Percentiles rank a stretch among this genome's conserved stretches.
phyloP scores from a whole-genome alignment of 2,113 vertebrate genomes.

The Sphyrna mokarran region DNA sequence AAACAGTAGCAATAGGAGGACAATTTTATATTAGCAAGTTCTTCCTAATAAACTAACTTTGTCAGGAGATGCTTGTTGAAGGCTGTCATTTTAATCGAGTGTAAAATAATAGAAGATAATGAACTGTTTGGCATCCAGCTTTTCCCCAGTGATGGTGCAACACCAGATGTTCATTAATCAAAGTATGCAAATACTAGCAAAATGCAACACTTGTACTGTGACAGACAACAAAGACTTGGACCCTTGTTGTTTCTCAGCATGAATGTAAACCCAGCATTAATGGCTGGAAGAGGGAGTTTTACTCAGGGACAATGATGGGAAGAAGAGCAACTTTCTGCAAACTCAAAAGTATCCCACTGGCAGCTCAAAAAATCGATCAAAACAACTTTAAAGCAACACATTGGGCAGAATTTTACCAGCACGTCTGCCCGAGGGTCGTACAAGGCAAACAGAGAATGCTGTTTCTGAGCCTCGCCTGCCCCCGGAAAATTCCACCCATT shows the following conservation, averaged over 20 bases:
- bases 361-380: neutral
- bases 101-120: conserved; percentile 62
- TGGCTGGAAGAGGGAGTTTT: neutral
- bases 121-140: conserved; percentile 52
- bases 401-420: too few relatives aligned
- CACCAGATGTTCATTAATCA: conserved; percentile 77
- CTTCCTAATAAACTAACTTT: conserved; percentile 1
- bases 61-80: conserved; percentile 35
- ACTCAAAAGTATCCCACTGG: neutral
- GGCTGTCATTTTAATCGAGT: conserved; percentile 69
- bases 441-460: too few relatives aligned
- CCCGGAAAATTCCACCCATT: too few relatives aligned
- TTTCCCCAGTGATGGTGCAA: conserved; percentile 57
- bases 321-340: neutral
- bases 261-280: conserved; percentile 41
- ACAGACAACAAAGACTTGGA: neutral
- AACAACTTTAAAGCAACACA: neutral
- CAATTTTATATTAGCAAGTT: neutral
- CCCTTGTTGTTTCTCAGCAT: conserved; percentile 37
- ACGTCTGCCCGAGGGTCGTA: too few relatives aligned
- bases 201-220: conserved; percentile 39
- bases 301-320: neutral
- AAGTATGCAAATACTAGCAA: conserved; percentile 65
- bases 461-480: too few relatives aligned
- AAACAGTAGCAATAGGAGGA: neutral